Evolutionary conservation across 1,140 invertebrate species (phyloP).

Genomic region (Galleria mellonella): DNA sequence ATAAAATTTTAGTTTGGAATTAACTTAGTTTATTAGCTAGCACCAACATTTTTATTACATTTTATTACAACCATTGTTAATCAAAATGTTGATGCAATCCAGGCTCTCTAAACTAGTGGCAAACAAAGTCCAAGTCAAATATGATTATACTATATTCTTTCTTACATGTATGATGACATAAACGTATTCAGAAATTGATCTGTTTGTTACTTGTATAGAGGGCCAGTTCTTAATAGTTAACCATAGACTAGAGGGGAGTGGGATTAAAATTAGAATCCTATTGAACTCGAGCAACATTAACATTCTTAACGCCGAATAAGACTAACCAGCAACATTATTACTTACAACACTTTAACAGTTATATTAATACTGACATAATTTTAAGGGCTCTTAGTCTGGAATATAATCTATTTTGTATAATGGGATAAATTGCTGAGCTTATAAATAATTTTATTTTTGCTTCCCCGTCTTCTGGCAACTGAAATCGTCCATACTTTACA

Average conservation of each 20-base stretch:
- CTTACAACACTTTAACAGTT: slow-evolving; percentile 42
- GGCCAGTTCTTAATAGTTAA: slow-evolving; percentile 28
- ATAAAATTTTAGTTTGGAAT: too few relatives aligned
- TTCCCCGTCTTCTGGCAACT: slow-evolving; percentile 68
- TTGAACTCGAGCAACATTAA: slow-evolving; percentile 47
- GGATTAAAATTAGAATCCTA: slow-evolving; percentile 30
- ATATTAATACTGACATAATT: slow-evolving; percentile 46
- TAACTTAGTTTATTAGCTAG: too few relatives aligned
- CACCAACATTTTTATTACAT: too few relatives aligned
- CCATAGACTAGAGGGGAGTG: slow-evolving; percentile 49
- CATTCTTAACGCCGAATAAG: slow-evolving; percentile 45
- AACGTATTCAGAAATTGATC: too few relatives aligned
- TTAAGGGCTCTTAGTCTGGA: slow-evolving; percentile 27
- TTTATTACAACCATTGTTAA: neutral
- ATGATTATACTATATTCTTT: too few relatives aligned
- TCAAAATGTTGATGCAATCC: slow-evolving; percentile 29
- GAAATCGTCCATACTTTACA: slow-evolving; percentile 57
- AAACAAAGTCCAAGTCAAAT: too few relatives aligned
- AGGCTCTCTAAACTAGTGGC: too few relatives aligned
- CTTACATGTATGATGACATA: too few relatives aligned
- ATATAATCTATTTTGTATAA: slow-evolving; percentile 33
- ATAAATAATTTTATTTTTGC: slow-evolving; percentile 36
- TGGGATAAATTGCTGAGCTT: slow-evolving; percentile 21
- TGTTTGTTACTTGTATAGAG: too few relatives aligned
- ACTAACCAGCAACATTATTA: slow-evolving; percentile 41